Base-by-base conservation (phyloP, 53 echinoderm and acorn worm species). In the Arbacia lixula region DNA sequence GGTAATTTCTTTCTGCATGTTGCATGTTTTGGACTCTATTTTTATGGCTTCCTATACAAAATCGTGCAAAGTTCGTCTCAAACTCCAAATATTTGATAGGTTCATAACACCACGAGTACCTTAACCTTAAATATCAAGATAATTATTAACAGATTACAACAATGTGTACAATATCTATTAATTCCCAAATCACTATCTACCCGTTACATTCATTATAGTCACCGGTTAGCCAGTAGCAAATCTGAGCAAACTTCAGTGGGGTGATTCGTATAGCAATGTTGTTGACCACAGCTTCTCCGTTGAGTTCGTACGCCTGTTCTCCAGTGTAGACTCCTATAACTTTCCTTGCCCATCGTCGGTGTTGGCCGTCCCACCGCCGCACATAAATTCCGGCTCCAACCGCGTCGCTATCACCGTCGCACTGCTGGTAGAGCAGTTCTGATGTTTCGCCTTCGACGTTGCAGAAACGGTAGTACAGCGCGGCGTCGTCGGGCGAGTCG, bases 221-320 rank as follows among this genome's bases (percentile, higher is more conserved):
- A 17, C 96, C 96, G 2, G 93, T 93, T 54, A 93, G 55, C 96
- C 96, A 96, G 66, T 85, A 96, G 63, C 96, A 96, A 54, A 96
- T 93, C 60, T 96, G 96, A 37, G 96, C 96, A 64, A 91, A 96
- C 75, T 96, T 96, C 25, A 96, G 78, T 1, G 96, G 96, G 3
- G 96, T 96, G 24, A 96, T 89, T 12, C 91, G 86, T 27, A 93
- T 80, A 3, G 96, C 96, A 31, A 91, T 73, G 61, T 96, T 96
- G 22, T 91, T 89, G 16, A 57, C 76, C 21, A 32, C 50, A 10
- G 56, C 2, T 28, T 84, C 88, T 22, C 66, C 76, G 24, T 89
- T 65, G 22, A 88, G 73, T 32, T 68, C 60, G 50, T 86, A 90
- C 0, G 58, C 46, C 17, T 89, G 80, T 21, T 87, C 85, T 17